Conservation (phyloP, 2,113 vertebrate genomes). For the Mellivora capensis region DNA sequence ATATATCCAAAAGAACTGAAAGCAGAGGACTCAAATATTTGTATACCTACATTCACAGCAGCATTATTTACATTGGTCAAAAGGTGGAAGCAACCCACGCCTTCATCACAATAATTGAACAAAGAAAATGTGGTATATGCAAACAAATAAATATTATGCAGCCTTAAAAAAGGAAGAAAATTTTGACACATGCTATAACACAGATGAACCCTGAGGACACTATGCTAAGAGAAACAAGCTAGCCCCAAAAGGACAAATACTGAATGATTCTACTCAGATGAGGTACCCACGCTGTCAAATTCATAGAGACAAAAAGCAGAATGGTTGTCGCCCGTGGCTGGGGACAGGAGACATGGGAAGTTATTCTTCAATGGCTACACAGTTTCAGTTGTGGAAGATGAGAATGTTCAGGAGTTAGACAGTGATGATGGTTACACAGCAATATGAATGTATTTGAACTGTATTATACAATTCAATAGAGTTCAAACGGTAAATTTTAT, state of each 20-base stretch:
- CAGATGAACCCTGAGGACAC: background rate
- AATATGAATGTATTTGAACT: background rate
- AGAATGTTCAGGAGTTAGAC: background rate
- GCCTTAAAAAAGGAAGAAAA: background rate
- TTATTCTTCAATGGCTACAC: background rate
- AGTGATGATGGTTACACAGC: background rate
- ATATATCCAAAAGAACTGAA: background rate
- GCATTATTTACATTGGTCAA: background rate
- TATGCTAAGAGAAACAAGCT: background rate
- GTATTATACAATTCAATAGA: background rate
- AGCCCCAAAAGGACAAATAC: background rate
- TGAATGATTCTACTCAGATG: background rate
- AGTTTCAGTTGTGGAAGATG: background rate
- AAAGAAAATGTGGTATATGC: background rate
- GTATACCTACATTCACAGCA: background rate
- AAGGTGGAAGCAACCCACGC: background rate
- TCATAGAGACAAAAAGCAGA: background rate
- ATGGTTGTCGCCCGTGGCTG: background rate
- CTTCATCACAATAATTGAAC: background rate
- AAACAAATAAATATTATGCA: background rate
- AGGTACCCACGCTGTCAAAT: background rate
- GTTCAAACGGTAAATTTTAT: background rate
- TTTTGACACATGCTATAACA: background rate
- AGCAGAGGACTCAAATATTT: background rate
- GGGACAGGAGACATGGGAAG: background rate